Base-by-base conservation (phyloP, 2,888 invertebrate genomes). In the Lasioglossum pauxillum region DNA sequence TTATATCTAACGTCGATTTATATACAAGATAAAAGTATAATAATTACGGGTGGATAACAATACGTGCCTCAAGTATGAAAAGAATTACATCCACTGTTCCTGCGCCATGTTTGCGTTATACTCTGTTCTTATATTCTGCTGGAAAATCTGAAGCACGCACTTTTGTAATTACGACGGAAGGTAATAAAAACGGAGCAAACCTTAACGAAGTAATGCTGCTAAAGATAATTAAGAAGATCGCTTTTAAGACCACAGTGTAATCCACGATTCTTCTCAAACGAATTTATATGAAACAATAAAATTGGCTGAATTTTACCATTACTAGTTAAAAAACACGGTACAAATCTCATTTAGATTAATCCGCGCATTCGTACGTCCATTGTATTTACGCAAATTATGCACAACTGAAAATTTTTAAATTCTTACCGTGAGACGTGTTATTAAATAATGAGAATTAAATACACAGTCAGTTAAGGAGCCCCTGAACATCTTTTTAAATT, bases 81-180 rank as follows among this genome's bases (percentile, higher is more conserved):
- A 31, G 64, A 2, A 31, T 31, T 31, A 64, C 19, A 31, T 19
- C 31, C 64, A 7, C 64, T 19, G 64, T 64, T 64, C 12, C 64
- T 14, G 64, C 19, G 2, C 16, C 31, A 14, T 64, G 14, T 64
- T 64, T 31, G 31, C 31, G 27, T 64, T 64, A 3, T 64, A 64
- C 31, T 14, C 31, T 31, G 64, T 31, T 64, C 64, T 64, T 31
- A 31, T 64, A 64, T 64, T 64, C 64, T 8, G 31, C 64, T 64
- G 31, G 31, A 64, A 64, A 64, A 64, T 64, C 64, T 64, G 16
- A 64, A 31, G 64, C 64, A 64, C 64, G 64, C 64, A 64, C 64
- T 64, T 64, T 64, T 64, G 31, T 64, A 64, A 64, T 64, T 64
- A 64, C 64, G 64, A 64, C 31, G 31, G 64, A 64, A 64, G 64